phyloP scores from a whole-genome alignment of 2,113 vertebrate species.

The Nyctereutes procyonoides region DNA sequence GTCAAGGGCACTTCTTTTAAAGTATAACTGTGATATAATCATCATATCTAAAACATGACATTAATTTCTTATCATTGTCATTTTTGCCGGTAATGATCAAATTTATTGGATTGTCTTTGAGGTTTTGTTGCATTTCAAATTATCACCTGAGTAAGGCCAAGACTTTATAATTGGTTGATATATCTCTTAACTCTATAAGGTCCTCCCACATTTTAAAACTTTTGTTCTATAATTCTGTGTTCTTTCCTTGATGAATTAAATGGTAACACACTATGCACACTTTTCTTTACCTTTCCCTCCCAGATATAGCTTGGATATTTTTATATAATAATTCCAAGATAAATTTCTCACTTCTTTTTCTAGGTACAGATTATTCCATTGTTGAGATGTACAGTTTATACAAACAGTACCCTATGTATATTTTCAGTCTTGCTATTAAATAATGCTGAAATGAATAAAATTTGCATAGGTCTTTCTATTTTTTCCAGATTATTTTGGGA shows the following conservation, averaged over 20 bases:
- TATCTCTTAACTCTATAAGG: background rate
- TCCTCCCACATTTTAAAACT: background rate
- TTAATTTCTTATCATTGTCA: background rate
- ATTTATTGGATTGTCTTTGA: background rate
- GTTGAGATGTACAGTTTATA: background rate
- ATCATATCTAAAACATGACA: background rate
- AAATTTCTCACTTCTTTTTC: background rate
- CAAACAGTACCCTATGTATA: background rate
- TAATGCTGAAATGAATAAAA: background rate
- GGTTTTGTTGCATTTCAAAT: background rate
- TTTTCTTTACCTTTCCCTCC: background rate
- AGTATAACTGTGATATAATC: background rate
- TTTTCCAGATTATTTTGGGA: background rate
- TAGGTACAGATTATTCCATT: background rate
- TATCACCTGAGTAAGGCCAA: background rate
- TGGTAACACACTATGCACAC: background rate
- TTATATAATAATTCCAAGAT: background rate
- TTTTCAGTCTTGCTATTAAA: background rate
- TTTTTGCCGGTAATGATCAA: background rate
- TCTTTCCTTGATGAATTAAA: constrained; percentile 6
- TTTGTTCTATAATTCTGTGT: background rate
- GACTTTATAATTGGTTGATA: background rate
- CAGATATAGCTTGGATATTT: background rate
- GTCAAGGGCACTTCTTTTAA: background rate
- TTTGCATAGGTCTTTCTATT: background rate